Base-by-base conservation (phyloP, 2,888 invertebrate species). In the Melitaea athalia region DNA sequence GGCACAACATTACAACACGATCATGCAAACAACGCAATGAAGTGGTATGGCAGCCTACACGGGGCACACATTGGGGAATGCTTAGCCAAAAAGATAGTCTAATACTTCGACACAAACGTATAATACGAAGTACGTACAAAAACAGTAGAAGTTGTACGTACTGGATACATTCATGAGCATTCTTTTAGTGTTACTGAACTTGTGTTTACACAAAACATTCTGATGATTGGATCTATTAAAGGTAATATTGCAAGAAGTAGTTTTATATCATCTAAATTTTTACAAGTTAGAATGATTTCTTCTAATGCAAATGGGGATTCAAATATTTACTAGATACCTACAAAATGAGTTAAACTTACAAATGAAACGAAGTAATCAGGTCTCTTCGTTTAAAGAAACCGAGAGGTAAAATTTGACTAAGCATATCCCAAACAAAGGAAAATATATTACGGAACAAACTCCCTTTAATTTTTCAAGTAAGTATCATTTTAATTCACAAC, bases 1-100 rank as follows among this genome's bases (percentile, higher is more conserved):
- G 85, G 92, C 92, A 92, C 85, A 91, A 94, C 93, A 94, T 93
- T 93, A 93, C 94, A 94, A 93, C 91, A 94, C 89, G 89, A 87
- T 89, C 94, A 94, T 94, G 94, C 94, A 93, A 86, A 77, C 65
- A 53, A 67, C 59, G 63, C 74, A 75, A 74, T 80, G 85, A 86
- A 82, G 83, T 85, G 85, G 81, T 75, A 78, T 81, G 79, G 77
- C 75, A 68, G 70, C 72, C 67, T 85, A 82, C 85, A 66, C 55
- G 62, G 72, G 69, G 66, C 64, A 77, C 74, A 72, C 70, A 74
- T 70, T 71, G 78, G 76, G 78, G 75, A 76, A 80, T 80, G 80
- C 82, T 82, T 81, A 79, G 80, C 82, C 82, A 79, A 81, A 76
- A n/a, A 50, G 38, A n/a, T 24, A 61, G 38, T 55, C 60, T 65